Evolutionary conservation across 37 sponge, comb jelly and placozoan genomes (phyloP), one percentile per base, ranked within the genome.

Genomic region (Ephydatia muelleri): DNA sequence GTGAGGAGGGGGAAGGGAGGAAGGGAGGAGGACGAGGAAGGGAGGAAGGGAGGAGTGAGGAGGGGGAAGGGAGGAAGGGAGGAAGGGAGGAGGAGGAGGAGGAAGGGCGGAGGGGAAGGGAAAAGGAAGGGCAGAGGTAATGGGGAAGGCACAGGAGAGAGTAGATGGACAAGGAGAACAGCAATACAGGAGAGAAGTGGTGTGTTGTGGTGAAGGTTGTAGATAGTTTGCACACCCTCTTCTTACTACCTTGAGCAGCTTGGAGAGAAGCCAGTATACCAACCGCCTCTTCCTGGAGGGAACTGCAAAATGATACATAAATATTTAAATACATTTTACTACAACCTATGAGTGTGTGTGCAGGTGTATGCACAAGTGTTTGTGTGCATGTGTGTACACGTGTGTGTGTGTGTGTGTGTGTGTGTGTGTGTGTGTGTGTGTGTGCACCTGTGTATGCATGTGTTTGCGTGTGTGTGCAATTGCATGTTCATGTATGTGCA

Each of bases 181-280:
- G 21, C 21, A 65, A 65, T 65, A 65, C n/a, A n/a, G n/a, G n/a
- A n/a, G n/a, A n/a, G n/a, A n/a, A n/a, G n/a, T n/a, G n/a, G n/a
- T n/a, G n/a, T n/a, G n/a, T n/a, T n/a, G n/a, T n/a, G n/a, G n/a
- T n/a, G n/a, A n/a, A n/a, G n/a, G n/a, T n/a, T n/a, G n/a, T n/a
- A n/a, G n/a, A n/a, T n/a, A n/a, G n/a, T n/a, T n/a, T n/a, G n/a
- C 21, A 48, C 77, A 40, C 38, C 28, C n/a, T n/a, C n/a, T n/a
- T n/a, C n/a, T n/a, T n/a, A 35, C 2, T 70, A 81, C 82, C 82
- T 70, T 81, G 6, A 78, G 57, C 12, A 85, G 9, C 34, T 32
- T 67, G 28, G 72, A 35, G 47, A 85, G 26, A 23, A 32, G 25
- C 80, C 80, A 85, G 65, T 78, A 85, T 21, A 38, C 3, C 0